Base-by-base conservation (phyloP, 2,797 vertebrate genomes). In the Nannoperca australis region DNA sequence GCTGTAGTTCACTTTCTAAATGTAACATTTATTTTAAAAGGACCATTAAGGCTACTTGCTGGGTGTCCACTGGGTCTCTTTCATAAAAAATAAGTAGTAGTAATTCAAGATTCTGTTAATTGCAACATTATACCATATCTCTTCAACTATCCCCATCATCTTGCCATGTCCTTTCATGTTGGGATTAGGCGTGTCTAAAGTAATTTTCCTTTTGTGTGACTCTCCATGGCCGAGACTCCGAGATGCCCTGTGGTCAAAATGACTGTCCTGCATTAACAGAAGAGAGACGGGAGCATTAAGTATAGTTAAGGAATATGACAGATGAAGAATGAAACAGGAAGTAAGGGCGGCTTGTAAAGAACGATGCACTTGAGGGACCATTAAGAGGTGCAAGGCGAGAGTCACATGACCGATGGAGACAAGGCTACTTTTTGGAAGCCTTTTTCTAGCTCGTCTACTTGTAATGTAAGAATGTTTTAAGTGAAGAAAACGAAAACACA, bases 1-100 rank as follows among this genome's bases (percentile, higher is more conserved):
- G 73, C 64, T 89, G 74, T 69, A 65, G 50, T 73, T 83, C 63
- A 61, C 70, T 67, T 78, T 89, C 76, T 83, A 83, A 87, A 87
- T 84, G 79, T 85, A 83, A 88, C 79, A 81, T 60, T 40, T 58
- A 74, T 64, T 82, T 81, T 64, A 74, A 82, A 89, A 88, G 71
- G 61, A 59, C 56, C 65, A 83, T 88, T 85, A 85, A 78, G 78
- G 62, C 76, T 73, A 61, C 71, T 55, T 38, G 53, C 62, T 56
- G 62, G 70, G 68, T 75, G 77, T 89, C 82, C 30, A 9, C 70
- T 76, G 79, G 62, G 79, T 55, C 73, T 84, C 76, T 73, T 78
- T 77, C 65, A 71, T 72, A 59, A 70, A 76, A 89, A 78, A 64
- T 45, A 11, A 36, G 24, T 27, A 27, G 24, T 27, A 71, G 58